These are phyloP conservation scores for Coleophora flavipennella DNA, from an alignment of 2,888 invertebrate genomes.

Conservation along the genomic window DNA sequence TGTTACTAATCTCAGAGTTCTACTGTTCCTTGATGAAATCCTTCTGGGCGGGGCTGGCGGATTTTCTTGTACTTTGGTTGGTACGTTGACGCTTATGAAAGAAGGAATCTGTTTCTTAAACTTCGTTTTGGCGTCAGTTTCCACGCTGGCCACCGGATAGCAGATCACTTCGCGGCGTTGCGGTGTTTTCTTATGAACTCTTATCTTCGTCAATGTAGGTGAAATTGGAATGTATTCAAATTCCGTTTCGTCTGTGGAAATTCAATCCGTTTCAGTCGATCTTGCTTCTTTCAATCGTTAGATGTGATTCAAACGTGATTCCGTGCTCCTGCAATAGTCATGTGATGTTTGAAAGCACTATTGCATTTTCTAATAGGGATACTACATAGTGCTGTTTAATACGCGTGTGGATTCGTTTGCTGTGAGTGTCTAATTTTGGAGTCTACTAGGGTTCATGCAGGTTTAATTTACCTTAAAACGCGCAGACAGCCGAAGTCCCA, in stretches of 20 bases:
- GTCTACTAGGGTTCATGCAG: conserved; percentile 50
- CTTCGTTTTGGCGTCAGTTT: conserved; percentile 41
- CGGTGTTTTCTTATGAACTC: conserved; percentile 78
- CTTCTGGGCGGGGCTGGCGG: conserved; percentile 84
- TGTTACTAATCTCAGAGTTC: conserved; percentile 77
- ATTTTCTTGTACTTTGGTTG: conserved; percentile 34
- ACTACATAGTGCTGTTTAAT: conserved; percentile 38
- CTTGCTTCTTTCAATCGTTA: conserved; percentile 35
- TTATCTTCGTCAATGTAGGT: conserved; percentile 84
- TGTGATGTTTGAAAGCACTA: conserved; percentile 41
- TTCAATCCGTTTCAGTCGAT: conserved; percentile 42
- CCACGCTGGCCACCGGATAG: conserved; percentile 69
- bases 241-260: conserved; percentile 81
- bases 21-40: conserved; percentile 81
- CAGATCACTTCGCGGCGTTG: conserved; percentile 72
- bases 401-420: conserved; percentile 20
- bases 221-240: conserved; percentile 88
- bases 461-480: conserved; percentile 40
- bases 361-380: conserved; percentile 38
- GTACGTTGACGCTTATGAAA: conserved; percentile 49
- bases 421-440: conserved; percentile 65
- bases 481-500: conserved; percentile 42
- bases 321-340: conserved; percentile 45
- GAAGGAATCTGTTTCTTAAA: conserved; percentile 75
- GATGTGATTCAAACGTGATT: conserved; percentile 51